Percentiles rank a stretch among this genome's conserved stretches.
These are phyloP conservation scores for Crenuchus spilurus DNA, from an alignment of 2,797 vertebrate species.

Conservation along the genomic window DNA sequence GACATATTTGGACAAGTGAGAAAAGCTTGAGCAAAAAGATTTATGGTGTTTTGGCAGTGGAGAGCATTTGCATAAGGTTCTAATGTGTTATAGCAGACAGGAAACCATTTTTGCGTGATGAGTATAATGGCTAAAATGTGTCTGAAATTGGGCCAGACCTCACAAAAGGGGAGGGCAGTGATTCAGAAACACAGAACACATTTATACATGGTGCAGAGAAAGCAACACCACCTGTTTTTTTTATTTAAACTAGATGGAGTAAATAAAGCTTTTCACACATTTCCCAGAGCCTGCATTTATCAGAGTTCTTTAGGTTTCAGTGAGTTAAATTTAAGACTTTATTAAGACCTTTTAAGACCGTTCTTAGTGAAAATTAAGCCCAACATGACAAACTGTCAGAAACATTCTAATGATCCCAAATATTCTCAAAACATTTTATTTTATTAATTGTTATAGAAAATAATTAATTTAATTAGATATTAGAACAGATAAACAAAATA, in stretches of 20 bases:
- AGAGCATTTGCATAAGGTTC: slow-evolving; percentile 24
- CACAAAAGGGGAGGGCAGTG: slow-evolving; percentile 10
- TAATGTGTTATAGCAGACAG: slow-evolving; percentile 37
- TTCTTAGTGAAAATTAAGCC: no score
- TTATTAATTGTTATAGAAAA: no score
- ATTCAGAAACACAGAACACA: slow-evolving; percentile 1
- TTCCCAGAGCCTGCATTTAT: background rate
- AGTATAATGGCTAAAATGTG: slow-evolving; percentile 43
- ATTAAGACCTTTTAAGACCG: no score
- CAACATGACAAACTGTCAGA: no score
- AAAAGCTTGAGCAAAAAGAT: background rate
- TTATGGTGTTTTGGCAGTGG: slow-evolving; percentile 31
- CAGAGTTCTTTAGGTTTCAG: no score
- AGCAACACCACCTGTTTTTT: background rate
- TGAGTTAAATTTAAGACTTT: no score
- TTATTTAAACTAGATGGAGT: background rate
- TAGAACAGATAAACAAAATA: no score
- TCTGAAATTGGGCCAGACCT: slow-evolving; percentile 35
- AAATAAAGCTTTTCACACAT: background rate
- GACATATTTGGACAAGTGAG: slow-evolving; percentile 29
- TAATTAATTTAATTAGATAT: no score
- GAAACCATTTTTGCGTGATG: slow-evolving; percentile 48
- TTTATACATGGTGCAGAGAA: background rate
- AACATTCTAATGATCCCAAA: no score
- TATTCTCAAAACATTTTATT: no score